A percentile compares a stretch with the other conserved stretches of the same genome.
phyloP scores from a whole-genome alignment of 2,888 invertebrate species.

The Orthosia incerta region DNA sequence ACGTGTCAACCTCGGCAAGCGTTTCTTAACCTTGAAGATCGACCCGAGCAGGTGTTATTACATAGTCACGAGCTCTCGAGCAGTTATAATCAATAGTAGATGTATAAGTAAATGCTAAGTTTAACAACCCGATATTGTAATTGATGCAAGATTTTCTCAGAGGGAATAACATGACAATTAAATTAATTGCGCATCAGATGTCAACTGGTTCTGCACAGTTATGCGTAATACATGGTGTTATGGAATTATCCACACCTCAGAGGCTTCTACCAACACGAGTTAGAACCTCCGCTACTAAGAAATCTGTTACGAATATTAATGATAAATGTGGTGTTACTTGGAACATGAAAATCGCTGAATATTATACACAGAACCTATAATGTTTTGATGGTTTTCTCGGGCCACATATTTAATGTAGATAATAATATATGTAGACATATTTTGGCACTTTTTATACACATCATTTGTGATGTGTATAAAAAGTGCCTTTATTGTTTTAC shows the following conservation, averaged over 20 bases:
- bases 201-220: neutral
- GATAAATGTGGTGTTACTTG: neutral
- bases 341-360: neutral
- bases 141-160: slow-evolving; percentile 32
- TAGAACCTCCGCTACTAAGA: neutral
- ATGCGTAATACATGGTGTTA: neutral
- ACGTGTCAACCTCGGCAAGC: too few species aligned
- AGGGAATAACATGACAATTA: slow-evolving; percentile 21
- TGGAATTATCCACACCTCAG: slow-evolving; percentile 9
- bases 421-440: too few species aligned
- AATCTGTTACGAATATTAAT: slow-evolving; percentile 1
- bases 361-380: neutral
- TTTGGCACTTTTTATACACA: too few species aligned
- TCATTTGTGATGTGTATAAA: too few species aligned
- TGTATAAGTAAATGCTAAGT: slow-evolving; percentile 6
- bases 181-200: slow-evolving; percentile 10
- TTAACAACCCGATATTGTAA: slow-evolving; percentile 16
- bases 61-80: too few species aligned
- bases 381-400: neutral
- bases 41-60: too few species aligned
- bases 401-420: too few species aligned
- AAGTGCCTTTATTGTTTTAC: too few species aligned
- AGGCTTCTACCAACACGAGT: slow-evolving; percentile 4
- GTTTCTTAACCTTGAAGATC: too few species aligned
- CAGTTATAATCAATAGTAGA: neutral